Evolutionary conservation across 1,140 invertebrate species (phyloP).

Genomic region (Matsumurasca onukii): DNA sequence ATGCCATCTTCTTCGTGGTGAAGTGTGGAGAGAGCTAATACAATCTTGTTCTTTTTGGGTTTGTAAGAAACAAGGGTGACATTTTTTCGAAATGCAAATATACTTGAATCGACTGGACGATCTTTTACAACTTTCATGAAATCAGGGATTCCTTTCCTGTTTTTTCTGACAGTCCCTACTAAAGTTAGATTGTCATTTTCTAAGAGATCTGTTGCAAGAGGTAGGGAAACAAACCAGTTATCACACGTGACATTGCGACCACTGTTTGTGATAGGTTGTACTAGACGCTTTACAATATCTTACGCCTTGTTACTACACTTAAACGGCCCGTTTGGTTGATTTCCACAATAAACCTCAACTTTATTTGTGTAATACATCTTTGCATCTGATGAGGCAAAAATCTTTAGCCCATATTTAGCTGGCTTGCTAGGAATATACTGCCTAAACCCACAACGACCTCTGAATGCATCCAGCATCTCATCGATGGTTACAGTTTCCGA

Average conservation of each 20-base stretch:
- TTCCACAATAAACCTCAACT: constrained; percentile 45
- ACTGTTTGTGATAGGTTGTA: constrained; percentile 33
- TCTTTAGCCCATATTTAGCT: constrained; percentile 52
- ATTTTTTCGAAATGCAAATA: constrained; percentile 43
- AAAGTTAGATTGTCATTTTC: constrained; percentile 26
- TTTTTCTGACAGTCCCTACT: constrained; percentile 47
- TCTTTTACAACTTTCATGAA: constrained; percentile 21
- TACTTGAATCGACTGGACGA: constrained; percentile 22
- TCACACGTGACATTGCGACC: constrained; percentile 38
- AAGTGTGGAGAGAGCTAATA: constrained; percentile 23
- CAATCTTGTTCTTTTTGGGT: constrained; percentile 39
- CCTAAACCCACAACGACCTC: constrained; percentile 46
- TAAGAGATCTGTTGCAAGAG: constrained; percentile 37
- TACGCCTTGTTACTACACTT: constrained; percentile 42
- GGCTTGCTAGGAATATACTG: constrained; percentile 50
- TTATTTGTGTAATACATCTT: constrained; percentile 44
- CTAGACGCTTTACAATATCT: constrained; percentile 35
- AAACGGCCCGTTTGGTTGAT: constrained; percentile 45
- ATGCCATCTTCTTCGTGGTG: neutral
- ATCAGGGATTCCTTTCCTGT: constrained; percentile 45
- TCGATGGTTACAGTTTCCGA: constrained; percentile 43
- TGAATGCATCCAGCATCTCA: constrained; percentile 47
- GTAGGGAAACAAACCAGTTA: constrained; percentile 38
- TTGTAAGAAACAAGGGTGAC: constrained; percentile 46
- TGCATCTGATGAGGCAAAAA: constrained; percentile 44